A percentile compares a stretch with the other conserved stretches of the same genome.
These are phyloP conservation scores for Meliscaeva auricollis DNA, from an alignment of 2,888 invertebrate genomes.

Conservation along the genomic window DNA sequence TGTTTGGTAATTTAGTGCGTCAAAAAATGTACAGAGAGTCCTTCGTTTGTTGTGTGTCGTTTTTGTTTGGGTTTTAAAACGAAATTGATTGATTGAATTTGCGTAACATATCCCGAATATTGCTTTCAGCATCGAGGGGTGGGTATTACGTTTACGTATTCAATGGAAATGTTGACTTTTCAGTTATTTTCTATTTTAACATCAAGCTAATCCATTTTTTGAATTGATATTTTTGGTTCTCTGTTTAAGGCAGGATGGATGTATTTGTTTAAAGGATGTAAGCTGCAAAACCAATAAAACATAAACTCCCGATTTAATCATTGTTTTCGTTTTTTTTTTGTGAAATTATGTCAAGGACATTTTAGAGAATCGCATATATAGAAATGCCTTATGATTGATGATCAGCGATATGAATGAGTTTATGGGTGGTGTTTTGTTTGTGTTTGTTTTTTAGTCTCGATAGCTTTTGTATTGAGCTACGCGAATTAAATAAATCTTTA, in stretches of 20 bases:
- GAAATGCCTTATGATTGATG: slow-evolving; percentile 29
- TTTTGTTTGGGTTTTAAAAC: slow-evolving; percentile 19
- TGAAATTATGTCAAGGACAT: slow-evolving; percentile 26
- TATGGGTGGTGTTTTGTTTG: too few relatives aligned
- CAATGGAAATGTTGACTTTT: background rate
- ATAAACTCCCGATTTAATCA: background rate
- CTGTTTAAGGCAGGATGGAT: background rate
- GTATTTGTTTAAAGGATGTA: slow-evolving; percentile 4
- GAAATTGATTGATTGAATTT: slow-evolving; percentile 44
- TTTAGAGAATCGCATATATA: background rate
- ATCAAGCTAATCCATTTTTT: background rate
- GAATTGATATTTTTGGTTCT: slow-evolving; percentile 5
- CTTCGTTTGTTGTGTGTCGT: slow-evolving; percentile 1
- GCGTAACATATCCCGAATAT: slow-evolving; percentile 5
- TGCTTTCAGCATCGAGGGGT: background rate
- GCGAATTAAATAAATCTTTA: slow-evolving; percentile 24
- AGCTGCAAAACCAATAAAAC: background rate
- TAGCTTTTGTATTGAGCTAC: slow-evolving; percentile 5
- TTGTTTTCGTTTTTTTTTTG: background rate
- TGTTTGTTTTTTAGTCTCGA: background rate
- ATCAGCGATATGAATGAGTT: slow-evolving; percentile 8
- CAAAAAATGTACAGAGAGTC: slow-evolving; percentile 21
- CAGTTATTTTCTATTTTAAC: background rate
- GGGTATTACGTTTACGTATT: background rate
- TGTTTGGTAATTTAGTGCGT: slow-evolving; percentile 47